Evolutionary conservation across 23 tunicate genomes (phyloP).

Genomic region (Styela clava): DNA sequence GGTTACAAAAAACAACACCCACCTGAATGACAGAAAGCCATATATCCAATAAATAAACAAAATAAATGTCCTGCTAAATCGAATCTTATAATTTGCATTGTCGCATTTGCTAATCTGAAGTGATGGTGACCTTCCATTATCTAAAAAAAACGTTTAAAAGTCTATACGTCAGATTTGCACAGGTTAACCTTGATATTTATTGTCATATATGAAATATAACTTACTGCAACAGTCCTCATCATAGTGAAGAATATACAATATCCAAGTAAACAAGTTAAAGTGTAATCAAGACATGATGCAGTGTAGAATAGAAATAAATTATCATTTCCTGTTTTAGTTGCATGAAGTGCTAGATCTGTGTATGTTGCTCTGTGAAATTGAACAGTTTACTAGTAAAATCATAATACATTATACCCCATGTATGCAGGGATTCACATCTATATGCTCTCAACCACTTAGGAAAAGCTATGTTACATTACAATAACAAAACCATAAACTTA

Average conservation of each 20-base stretch:
- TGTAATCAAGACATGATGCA: conserved; percentile 40
- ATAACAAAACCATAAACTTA: too few species aligned
- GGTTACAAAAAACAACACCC: conserved; percentile 1
- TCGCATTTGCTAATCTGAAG: conserved; percentile 40
- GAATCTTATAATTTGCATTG: conserved; percentile 26
- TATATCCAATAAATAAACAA: conserved; percentile 28
- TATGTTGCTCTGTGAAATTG: conserved; percentile 51
- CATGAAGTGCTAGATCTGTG: conserved; percentile 42
- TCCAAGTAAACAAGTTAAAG: conserved; percentile 29
- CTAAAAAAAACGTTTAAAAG: conserved; percentile 21
- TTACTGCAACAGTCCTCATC: conserved; percentile 45
- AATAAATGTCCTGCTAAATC: conserved; percentile 41
- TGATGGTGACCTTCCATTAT: conserved; percentile 60
- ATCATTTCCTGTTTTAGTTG: neutral
- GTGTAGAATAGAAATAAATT: conserved; percentile 32
- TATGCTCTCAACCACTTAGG: too few species aligned
- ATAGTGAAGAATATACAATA: conserved; percentile 44
- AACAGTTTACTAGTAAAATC: too few species aligned
- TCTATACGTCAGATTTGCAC: neutral
- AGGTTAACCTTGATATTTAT: neutral
- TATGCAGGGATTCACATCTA: too few species aligned
- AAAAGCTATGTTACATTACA: too few species aligned
- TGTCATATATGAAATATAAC: too few species aligned
- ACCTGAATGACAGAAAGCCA: conserved; percentile 72
- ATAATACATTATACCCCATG: too few species aligned